These are phyloP conservation scores for Melanocharis versteri DNA, from an alignment of 2,113 vertebrate species.

Conservation along the genomic window DNA sequence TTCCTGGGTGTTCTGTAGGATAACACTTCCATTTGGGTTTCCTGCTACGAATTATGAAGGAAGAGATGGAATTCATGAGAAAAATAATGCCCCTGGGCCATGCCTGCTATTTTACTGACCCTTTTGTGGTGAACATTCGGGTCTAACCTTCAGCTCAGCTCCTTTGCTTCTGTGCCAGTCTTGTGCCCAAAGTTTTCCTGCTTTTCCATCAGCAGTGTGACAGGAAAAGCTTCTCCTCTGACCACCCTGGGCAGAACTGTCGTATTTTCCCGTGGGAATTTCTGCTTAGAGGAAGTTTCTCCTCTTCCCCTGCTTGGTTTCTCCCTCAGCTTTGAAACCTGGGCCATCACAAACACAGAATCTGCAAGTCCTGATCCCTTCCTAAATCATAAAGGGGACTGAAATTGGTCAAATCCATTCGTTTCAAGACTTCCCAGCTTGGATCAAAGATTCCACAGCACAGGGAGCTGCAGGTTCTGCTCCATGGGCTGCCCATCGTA, in stretches of 20 bases:
- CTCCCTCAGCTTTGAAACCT: background rate
- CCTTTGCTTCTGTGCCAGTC: background rate
- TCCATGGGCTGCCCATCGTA: background rate
- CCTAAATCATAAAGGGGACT: background rate
- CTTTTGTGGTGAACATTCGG: background rate
- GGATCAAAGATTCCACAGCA: background rate
- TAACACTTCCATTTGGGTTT: background rate
- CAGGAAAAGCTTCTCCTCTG: background rate
- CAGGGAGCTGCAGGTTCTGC: background rate
- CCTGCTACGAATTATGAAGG: fast-evolving
- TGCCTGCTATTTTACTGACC: background rate
- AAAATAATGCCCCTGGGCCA: fast-evolving
- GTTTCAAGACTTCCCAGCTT: background rate
- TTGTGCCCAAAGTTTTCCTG: background rate
- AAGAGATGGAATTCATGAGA: background rate
- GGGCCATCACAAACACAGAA: background rate
- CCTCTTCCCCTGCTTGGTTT: background rate
- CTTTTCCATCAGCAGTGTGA: background rate
- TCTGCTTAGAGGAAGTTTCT: fast-evolving
- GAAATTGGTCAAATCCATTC: background rate
- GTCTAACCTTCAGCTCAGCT: background rate
- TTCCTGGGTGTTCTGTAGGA: background rate
- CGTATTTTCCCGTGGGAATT: background rate
- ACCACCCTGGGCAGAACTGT: background rate
- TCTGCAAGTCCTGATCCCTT: background rate